Evolutionary conservation across 2,888 invertebrate genomes (phyloP), one percentile per base, ranked within the genome.

Genomic region (Philereme transversata): DNA sequence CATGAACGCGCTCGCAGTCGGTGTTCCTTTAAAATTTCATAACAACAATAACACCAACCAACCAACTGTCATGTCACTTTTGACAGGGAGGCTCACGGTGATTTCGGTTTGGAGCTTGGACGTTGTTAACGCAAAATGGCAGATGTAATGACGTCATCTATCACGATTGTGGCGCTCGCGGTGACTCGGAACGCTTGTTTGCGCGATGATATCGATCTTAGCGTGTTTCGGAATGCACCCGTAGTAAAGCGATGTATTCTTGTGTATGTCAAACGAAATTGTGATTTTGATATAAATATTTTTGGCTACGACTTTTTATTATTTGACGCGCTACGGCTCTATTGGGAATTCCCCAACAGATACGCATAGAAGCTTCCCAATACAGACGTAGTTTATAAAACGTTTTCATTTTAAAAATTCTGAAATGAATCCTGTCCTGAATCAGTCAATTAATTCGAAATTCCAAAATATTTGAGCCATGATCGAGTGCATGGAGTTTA

Each of bases 371-470:
- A 38, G 10, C 5, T 49, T 49, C 43, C 51, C 41, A 51, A 34
- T 43, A 40, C 11, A 11, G 40, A 40, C 22, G 40, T 45, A 22
- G 8, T 8, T 7, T 7, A 11, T 4, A 49, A 5, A 34, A 49
- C 10, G 7, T 49, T 38, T 38, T 36, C 11, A 34, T 49, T 49
- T 45, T 5, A 36, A 47, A 62, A 34, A 34, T 33, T 51, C 52
- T 38, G 34, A 59, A 59, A 60, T 57, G n/a, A 57, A 60, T 56
- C 52, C 41, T 56, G 55, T 63, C 67, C 65, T 63, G 52, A 47
- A 65, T 54, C 65, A 62, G 68, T 70, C 68, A 70, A 68, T 70
- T 70, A 68, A 56, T 57, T 59, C 52, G 4, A 56, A 64, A 53
- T 56, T 55, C 43, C 56, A 64, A 64, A 48, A 62, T 45, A 60